Evolutionary conservation across 2,113 vertebrate genomes (phyloP).

Genomic region (Solenodon paradoxus): DNA sequence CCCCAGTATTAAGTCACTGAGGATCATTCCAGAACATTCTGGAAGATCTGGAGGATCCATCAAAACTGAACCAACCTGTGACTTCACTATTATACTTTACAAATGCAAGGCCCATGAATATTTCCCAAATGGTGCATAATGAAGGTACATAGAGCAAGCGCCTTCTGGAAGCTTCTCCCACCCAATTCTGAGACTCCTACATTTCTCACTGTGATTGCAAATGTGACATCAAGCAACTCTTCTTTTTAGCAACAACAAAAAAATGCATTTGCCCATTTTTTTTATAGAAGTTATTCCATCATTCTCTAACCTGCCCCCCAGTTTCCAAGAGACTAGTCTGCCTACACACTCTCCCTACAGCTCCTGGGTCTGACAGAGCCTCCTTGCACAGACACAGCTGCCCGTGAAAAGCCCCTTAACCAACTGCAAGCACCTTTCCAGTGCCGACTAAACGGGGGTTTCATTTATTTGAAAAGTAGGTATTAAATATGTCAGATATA

Average conservation of each 20-base stretch:
- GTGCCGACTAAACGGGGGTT: constrained; percentile 49
- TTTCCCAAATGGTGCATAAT: not conserved
- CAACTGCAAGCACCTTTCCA: constrained; percentile 6
- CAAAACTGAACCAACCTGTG: not conserved
- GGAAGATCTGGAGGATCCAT: not conserved
- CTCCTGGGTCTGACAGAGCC: not conserved
- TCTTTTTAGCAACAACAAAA: too few species aligned
- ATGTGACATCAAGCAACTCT: not conserved
- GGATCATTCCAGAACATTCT: not conserved
- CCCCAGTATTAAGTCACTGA: not conserved
- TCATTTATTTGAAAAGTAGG: constrained; percentile 71
- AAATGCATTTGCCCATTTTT: not conserved
- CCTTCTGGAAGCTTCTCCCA: not conserved
- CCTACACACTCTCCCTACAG: not conserved
- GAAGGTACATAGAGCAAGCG: not conserved
- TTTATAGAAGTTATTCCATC: not conserved
- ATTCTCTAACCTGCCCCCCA: not conserved
- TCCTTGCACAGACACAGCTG: not conserved
- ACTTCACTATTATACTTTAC: not conserved
- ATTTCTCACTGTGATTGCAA: not conserved
- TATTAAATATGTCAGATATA: constrained; percentile 77
- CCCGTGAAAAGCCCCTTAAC: not conserved
- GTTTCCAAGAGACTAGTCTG: not conserved
- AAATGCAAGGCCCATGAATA: not conserved
- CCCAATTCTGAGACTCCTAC: not conserved